Conservation (phyloP, 2,113 vertebrate species). For the Petrocephalus microphthalmus region DNA sequence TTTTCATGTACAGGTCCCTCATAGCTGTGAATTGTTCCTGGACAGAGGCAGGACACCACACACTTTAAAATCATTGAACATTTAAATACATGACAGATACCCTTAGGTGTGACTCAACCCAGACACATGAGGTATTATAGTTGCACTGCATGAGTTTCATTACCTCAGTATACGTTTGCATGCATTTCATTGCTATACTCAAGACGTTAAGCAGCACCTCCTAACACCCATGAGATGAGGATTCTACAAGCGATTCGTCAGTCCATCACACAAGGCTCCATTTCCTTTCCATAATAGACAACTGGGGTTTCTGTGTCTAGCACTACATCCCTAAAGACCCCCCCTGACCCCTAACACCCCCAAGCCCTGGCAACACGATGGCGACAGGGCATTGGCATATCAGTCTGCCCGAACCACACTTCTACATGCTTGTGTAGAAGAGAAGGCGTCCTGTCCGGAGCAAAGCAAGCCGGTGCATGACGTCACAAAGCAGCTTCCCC, state of each 20-base stretch:
- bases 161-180: neutral
- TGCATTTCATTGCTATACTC: neutral
- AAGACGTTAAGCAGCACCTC: neutral
- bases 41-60: neutral
- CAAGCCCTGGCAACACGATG: neutral
- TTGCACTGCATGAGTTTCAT: neutral
- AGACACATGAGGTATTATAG: neutral
- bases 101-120: neutral
- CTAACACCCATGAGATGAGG: neutral
- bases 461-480: neutral
- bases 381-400: no score
- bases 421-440: no score
- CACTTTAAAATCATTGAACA: neutral
- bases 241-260: neutral
- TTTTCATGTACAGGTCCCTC: conserved; percentile 84
- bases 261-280: neutral
- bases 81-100: neutral
- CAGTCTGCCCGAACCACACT: no score
- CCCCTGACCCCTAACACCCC: neutral
- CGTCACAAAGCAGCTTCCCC: neutral
- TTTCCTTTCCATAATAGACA: neutral
- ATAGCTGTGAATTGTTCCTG: conserved; percentile 81
- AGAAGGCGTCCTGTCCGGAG: neutral
- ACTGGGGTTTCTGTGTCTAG: neutral
- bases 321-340: neutral